Conservation (phyloP, 2,797 vertebrate genomes). For the Esox masquinongy region DNA sequence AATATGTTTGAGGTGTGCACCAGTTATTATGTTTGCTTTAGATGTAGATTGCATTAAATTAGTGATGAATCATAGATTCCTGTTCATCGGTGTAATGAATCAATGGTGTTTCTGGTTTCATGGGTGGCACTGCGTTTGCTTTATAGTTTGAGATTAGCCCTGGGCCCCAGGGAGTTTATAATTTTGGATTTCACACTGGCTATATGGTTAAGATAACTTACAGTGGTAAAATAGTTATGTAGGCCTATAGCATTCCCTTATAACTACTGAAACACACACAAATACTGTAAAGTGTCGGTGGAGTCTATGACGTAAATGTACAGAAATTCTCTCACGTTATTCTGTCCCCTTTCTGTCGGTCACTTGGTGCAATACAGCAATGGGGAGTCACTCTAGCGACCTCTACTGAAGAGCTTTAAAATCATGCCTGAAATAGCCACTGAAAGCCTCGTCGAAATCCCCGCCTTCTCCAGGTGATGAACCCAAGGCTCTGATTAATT, state of each 20-base stretch:
- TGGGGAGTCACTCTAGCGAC: too few relatives aligned
- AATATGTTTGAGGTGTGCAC: neutral
- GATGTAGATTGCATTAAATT: conserved; percentile 1
- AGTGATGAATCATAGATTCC: conserved; percentile 7
- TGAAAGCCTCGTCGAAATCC: too few relatives aligned
- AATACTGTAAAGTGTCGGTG: neutral
- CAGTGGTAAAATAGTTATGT: neutral
- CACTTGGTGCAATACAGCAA: too few relatives aligned
- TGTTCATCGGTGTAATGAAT: conserved; percentile 18
- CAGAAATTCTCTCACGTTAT: neutral
- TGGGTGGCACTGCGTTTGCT: neutral
- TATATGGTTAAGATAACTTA: neutral
- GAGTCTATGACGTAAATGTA: neutral
- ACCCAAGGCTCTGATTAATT: too few relatives aligned
- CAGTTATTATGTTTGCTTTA: neutral
- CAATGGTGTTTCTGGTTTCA: conserved; percentile 6
- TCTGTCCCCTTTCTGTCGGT: neutral
- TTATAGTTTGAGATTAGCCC: neutral
- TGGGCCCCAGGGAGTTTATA: neutral
- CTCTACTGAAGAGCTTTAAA: too few relatives aligned
- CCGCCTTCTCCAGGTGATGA: too few relatives aligned
- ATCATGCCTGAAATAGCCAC: too few relatives aligned
- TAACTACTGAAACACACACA: neutral
- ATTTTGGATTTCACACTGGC: conserved; percentile 4
- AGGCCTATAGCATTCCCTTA: neutral